phyloP scores from a whole-genome alignment of 2,113 vertebrate species.

The Podarcis muralis region DNA sequence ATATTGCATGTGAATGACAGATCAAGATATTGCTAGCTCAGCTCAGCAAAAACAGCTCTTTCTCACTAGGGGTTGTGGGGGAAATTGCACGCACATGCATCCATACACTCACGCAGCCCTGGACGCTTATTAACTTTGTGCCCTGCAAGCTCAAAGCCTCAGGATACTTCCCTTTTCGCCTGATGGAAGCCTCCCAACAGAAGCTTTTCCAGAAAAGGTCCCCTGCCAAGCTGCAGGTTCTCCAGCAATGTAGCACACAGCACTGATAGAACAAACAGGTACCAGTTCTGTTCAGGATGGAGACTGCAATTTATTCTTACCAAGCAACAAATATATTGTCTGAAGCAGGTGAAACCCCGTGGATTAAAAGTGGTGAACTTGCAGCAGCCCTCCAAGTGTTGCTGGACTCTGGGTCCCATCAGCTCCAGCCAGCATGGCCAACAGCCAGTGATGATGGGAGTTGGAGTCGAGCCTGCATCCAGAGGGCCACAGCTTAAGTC shows the following conservation, averaged over 20 bases:
- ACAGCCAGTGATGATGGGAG: background rate
- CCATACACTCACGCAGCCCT: too few species aligned
- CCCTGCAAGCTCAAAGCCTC: background rate
- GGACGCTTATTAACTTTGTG: background rate
- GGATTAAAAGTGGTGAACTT: background rate
- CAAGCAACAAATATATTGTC: background rate
- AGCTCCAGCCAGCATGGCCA: background rate
- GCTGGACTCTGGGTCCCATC: background rate
- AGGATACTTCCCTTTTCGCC: background rate
- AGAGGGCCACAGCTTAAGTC: background rate
- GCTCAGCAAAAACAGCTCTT: background rate
- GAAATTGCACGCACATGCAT: background rate
- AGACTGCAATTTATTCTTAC: background rate
- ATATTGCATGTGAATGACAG: background rate
- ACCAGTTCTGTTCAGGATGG: too few species aligned
- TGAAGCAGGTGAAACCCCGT: background rate
- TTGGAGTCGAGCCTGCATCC: background rate
- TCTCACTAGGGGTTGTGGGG: too few species aligned
- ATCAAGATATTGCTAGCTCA: background rate
- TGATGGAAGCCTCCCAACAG: background rate
- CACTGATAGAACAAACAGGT: background rate
- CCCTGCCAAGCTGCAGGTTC: too few species aligned
- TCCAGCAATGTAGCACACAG: background rate
- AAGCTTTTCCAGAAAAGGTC: background rate
- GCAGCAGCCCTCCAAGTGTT: background rate